Evolutionary conservation across 2,113 vertebrate species (phyloP).

Genomic region (Tapirus terrestris): DNA sequence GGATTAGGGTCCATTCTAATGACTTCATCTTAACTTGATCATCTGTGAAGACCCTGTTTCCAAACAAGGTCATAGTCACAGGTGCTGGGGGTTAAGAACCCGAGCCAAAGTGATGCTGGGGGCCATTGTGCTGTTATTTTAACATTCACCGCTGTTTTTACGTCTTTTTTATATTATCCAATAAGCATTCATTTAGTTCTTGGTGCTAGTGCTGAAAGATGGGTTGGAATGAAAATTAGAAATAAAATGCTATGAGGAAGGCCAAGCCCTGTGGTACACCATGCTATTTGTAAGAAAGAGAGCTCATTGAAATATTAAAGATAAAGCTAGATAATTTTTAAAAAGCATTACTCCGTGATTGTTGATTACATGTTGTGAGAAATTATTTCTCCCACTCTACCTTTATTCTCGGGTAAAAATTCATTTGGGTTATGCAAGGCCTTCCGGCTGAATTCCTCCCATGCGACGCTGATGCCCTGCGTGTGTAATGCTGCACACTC

Average conservation of each 20-base stretch:
- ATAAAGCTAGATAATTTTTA: background rate
- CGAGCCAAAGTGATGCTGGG: background rate
- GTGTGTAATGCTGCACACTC: accelerated
- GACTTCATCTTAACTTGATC: background rate
- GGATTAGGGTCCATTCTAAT: background rate
- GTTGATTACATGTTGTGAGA: background rate
- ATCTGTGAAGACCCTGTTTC: background rate
- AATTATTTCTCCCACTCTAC: background rate
- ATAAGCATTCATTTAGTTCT: background rate
- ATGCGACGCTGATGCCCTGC: accelerated
- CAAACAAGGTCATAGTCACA: background rate
- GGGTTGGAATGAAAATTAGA: background rate
- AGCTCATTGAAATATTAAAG: background rate
- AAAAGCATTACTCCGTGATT: background rate
- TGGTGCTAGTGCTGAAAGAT: background rate
- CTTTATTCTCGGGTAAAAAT: background rate
- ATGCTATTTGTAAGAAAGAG: background rate
- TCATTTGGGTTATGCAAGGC: background rate
- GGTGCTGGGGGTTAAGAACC: background rate
- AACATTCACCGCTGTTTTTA: background rate
- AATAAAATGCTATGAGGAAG: background rate
- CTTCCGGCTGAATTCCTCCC: background rate
- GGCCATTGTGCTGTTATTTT: background rate
- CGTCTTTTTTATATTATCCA: background rate
- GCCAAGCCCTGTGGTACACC: background rate